Evolutionary conservation across 2,113 vertebrate genomes (phyloP), one percentile per base, ranked within the genome.

Genomic region (Spheniscus mendiculus): DNA sequence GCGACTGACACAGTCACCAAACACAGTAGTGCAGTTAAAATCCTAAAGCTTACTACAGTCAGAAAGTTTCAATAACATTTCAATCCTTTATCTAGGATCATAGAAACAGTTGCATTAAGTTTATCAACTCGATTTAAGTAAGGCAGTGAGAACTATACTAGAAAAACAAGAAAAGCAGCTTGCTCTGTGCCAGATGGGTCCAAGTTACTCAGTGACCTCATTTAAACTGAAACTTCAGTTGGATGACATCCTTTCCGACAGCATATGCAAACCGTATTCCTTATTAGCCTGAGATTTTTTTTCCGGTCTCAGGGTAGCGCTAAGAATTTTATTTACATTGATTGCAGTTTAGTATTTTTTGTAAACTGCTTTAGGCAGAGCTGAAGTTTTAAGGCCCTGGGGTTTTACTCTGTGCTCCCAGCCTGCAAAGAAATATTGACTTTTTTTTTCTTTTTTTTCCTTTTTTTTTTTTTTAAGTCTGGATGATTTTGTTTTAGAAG

Each of bases 101-200:
- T 98, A 98, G 97, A 98, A 98, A 99, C 98, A 98, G 98, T 98
- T 98, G 98, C 98, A 98, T 99, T 98, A 97, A 98, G 98, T 98
- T 98, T 94, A 98, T 98, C 98, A 97, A 98, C 97, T 98, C 87
- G 98, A 98, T 98, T 99, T 98, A 98, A 98, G 98, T 99, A 99
- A 99, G 98, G 98, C 99, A 99, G 98, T 99, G 98, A 98, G 97
- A 98, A 99, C 98, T 98, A 98, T 97, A 94, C 98, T 98, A 98
- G 97, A 98, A 98, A 98, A 98, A 97, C 90, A 96, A 98, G 97
- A 97, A 96, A 98, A 98, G 98, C 98, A 98, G 98, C 98, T 98
- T 98, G 98, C 97, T 96, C 95, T 97, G 96, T 98, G 97, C 97
- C 97, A 98, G 96, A 98, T 97, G 97, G 98, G 97, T 98, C 97